Evolutionary conservation across 1,140 invertebrate genomes (phyloP).

Genomic region (Oryzaephilus surinamensis): DNA sequence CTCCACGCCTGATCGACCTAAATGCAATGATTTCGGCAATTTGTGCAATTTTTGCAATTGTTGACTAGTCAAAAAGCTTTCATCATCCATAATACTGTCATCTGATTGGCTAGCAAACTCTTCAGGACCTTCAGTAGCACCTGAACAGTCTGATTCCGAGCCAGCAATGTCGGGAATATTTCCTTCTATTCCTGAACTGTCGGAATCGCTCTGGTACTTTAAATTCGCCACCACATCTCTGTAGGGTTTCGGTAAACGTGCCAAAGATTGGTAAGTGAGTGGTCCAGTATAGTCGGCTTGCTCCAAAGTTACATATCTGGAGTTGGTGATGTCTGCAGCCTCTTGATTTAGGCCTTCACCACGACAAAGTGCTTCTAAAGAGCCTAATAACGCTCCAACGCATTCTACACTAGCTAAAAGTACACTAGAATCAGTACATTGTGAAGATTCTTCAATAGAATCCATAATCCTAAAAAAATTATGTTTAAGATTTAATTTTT

Average conservation of each 20-base stretch:
- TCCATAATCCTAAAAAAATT: slow-evolving; percentile 67
- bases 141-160: slow-evolving; percentile 51
- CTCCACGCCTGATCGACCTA: slow-evolving; percentile 43
- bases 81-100: slow-evolving; percentile 40
- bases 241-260: slow-evolving; percentile 67
- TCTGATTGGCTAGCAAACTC: slow-evolving; percentile 42
- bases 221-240: slow-evolving; percentile 37
- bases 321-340: slow-evolving; percentile 54
- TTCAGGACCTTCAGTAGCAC: slow-evolving; percentile 63
- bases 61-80: slow-evolving; percentile 42
- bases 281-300: slow-evolving; percentile 76
- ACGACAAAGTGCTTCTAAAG: slow-evolving; percentile 68
- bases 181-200: slow-evolving; percentile 44
- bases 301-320: slow-evolving; percentile 58
- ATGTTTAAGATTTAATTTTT: slow-evolving; percentile 9
- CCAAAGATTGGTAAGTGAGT: slow-evolving; percentile 73
- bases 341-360: slow-evolving; percentile 52
- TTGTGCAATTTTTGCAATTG: slow-evolving; percentile 47
- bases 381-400: slow-evolving; percentile 69
- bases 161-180: slow-evolving; percentile 44
- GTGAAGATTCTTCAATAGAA: slow-evolving; percentile 73
- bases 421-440: slow-evolving; percentile 55
- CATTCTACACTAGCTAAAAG: slow-evolving; percentile 72
- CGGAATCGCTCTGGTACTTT: slow-evolving; percentile 35
- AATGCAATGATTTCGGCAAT: slow-evolving; percentile 51